A percentile compares a stretch with the other conserved stretches of the same genome.
phyloP scores from a whole-genome alignment of 2,888 invertebrate species.

The Tenthredo scrophulariae region DNA sequence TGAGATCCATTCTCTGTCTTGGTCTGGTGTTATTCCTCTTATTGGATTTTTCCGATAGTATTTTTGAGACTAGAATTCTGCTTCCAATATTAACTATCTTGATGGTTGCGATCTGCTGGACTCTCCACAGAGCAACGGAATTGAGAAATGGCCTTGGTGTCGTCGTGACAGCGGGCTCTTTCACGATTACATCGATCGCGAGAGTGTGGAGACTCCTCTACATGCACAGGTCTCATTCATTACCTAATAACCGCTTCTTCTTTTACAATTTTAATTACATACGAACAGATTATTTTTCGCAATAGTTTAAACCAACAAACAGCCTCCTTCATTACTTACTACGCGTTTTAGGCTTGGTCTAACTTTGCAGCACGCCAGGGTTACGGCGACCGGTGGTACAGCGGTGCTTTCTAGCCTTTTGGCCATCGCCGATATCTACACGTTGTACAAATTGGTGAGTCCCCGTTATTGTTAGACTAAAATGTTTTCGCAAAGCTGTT shows the following conservation, averaged over 20 bases:
- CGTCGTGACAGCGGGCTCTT: slow-evolving; percentile 62
- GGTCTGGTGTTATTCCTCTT: slow-evolving; percentile 61
- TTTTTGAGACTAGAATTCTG: slow-evolving; percentile 63
- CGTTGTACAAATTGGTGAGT: slow-evolving; percentile 70
- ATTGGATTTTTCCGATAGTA: slow-evolving; percentile 66
- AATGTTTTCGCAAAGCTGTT: neutral
- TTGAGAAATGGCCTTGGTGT: slow-evolving; percentile 63
- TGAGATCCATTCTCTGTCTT: slow-evolving; percentile 64
- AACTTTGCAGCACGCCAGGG: slow-evolving; percentile 66
- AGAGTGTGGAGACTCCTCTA: slow-evolving; percentile 65
- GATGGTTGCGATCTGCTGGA: slow-evolving; percentile 69
- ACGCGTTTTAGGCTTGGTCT: slow-evolving; percentile 64
- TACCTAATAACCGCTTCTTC: neutral
- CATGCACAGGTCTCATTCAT: slow-evolving; percentile 62
- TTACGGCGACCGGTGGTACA: slow-evolving; percentile 63
- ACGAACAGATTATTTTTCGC: too few species aligned
- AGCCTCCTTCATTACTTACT: slow-evolving; percentile 53
- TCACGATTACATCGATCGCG: slow-evolving; percentile 63
- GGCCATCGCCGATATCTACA: slow-evolving; percentile 70
- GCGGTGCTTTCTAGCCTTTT: slow-evolving; percentile 67
- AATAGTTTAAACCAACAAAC: neutral
- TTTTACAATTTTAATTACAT: too few species aligned
- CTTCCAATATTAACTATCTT: slow-evolving; percentile 64
- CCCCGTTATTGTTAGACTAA: neutral
- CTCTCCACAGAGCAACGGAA: slow-evolving; percentile 69